Conservation (phyloP, 1,140 invertebrate genomes). For the Andricus grossulariae region DNA sequence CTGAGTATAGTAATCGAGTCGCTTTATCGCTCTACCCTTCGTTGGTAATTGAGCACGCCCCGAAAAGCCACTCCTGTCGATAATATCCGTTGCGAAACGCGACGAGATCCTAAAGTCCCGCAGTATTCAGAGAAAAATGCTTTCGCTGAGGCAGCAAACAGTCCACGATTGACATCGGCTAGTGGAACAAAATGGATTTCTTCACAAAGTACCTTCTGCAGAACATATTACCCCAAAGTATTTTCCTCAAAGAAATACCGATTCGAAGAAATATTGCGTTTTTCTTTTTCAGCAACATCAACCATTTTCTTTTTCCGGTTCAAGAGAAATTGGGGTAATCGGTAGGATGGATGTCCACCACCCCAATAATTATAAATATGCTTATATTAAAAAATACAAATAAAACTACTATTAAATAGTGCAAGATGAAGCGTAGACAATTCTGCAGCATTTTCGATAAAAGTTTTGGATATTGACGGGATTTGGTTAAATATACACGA, state of each 20-base stretch:
- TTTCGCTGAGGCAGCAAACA: slow-evolving; percentile 20
- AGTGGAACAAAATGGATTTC: slow-evolving; percentile 19
- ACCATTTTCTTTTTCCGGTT: not conserved
- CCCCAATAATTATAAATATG: too few relatives aligned
- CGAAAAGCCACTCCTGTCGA: slow-evolving; percentile 57
- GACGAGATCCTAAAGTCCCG: slow-evolving; percentile 4
- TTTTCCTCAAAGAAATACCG: slow-evolving; percentile 1
- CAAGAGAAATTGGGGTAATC: too few relatives aligned
- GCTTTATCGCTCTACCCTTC: slow-evolving; percentile 54
- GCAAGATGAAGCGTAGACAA: not conserved
- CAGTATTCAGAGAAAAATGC: slow-evolving; percentile 20
- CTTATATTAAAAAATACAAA: too few relatives aligned
- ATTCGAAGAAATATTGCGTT: slow-evolving; percentile 1
- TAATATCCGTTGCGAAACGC: slow-evolving; percentile 56
- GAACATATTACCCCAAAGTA: not conserved
- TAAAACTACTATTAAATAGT: not conserved
- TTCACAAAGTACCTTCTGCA: slow-evolving; percentile 19
- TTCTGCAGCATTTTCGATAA: not conserved
- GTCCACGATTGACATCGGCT: slow-evolving; percentile 15
- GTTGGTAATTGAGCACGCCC: slow-evolving; percentile 54
- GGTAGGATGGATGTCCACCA: too few relatives aligned
- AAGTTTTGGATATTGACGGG: too few relatives aligned
- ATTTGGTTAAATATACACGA: too few relatives aligned
- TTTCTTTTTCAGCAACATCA: not conserved
- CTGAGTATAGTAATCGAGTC: slow-evolving; percentile 48